Base-by-base conservation (phyloP, 2,113 vertebrate species). In the Semnornis frantzii region DNA sequence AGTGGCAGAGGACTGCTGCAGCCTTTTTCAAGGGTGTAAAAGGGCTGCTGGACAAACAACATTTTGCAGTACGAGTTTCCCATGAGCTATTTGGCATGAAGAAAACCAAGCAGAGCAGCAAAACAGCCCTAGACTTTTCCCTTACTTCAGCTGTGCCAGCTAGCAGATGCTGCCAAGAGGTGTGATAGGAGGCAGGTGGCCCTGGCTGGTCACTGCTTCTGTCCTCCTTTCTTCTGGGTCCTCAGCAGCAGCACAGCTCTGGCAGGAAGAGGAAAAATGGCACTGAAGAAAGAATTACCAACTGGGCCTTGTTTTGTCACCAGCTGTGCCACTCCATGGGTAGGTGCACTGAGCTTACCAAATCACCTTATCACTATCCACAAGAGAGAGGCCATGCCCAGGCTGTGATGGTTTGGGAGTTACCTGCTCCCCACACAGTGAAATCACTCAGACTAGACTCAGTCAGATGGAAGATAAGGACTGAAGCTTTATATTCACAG, bases 71-170 rank as follows among this genome's bases (percentile, higher is more conserved):
- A 58, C 65, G 70, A 48, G 39, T n/a, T 72, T 59, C 20, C 57
- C 8, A 30, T 7, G 11, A 76, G 13, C 5, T 58, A n/a, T 48
- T 75, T 42, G 60, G 19, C 24, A 65, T 16, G 15, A 44, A 17
- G 50, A 69, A 82, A 82, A 82, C 7, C 12, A 64, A 80, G 37
- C 23, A 94, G 63, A 68, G 14, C 39, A 59, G 59, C 52, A 63
- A 63, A 77, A 30, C 9, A 34, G 20, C 7, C 37, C 23, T 30
- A 63, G 60, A 66, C 10, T 9, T 55, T 73, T 63, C 18, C 27
- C 27, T 59, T 30, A 11, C 12, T 74, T 30, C 0, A 1, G 14
- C 27, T 5, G 0, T 48, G 21, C 15, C 72, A 72, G 58, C 2
- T 3, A 25, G 39, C 12, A 14, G 4, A 31, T 5, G 6, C 9